These are phyloP conservation scores for Trogon surrucura DNA, from an alignment of 2,113 vertebrate species.

Conservation along the genomic window DNA sequence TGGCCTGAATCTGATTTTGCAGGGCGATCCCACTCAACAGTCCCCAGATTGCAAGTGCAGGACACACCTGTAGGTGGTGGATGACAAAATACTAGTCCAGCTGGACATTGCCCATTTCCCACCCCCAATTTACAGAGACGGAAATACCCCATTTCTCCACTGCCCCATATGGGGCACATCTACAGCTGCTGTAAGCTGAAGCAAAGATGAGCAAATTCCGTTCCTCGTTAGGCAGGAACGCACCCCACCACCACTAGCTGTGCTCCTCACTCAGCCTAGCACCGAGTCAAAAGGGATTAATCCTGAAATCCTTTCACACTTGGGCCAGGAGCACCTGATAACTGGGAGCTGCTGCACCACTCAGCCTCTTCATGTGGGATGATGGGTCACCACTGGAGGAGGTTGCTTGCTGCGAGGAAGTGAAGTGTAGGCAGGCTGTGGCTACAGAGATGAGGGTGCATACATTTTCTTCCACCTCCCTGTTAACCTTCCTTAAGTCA, in stretches of 20 bases:
- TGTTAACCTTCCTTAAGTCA: not conserved
- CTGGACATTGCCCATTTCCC: not conserved
- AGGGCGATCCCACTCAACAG: rapidly evolving
- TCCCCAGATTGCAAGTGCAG: not conserved
- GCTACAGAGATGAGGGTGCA: not conserved
- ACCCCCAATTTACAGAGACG: not conserved
- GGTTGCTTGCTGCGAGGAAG: not conserved
- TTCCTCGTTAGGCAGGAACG: not conserved
- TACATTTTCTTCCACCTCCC: not conserved
- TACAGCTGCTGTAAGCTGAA: not conserved
- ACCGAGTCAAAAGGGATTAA: not conserved
- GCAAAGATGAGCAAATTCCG: not conserved
- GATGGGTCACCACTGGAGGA: not conserved
- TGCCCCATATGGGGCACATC: not conserved
- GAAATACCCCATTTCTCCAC: not conserved
- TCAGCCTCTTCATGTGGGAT: not conserved
- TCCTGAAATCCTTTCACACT: not conserved
- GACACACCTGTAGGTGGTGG: not conserved
- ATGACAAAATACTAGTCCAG: not conserved
- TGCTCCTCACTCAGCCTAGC: not conserved
- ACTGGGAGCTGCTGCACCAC: not conserved
- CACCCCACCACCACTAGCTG: not conserved
- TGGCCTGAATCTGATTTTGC: not conserved
- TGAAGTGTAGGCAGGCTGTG: not conserved
- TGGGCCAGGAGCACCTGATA: not conserved